Evolutionary conservation across 2,888 invertebrate genomes (phyloP), one percentile per base, ranked within the genome.

Genomic region (Agrilus biguttatus): DNA sequence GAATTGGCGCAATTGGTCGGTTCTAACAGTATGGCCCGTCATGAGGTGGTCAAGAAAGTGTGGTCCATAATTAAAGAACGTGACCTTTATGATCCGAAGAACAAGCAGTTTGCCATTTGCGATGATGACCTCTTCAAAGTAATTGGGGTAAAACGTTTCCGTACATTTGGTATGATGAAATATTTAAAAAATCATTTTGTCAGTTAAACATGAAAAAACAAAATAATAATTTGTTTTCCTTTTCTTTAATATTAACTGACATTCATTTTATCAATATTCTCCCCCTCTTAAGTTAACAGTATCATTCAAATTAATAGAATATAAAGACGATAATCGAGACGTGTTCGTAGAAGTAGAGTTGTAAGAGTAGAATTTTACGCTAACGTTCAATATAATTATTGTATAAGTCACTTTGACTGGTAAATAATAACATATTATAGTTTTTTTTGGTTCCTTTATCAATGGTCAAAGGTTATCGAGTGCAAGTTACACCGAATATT

Each of bases 101-200:
- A 95, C 66, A 91, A 88, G 67, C 92, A 92, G 67, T 95, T 79
- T 60, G 92, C 93, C 51, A 85, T 93, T 55, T 93, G 93, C 67
- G 92, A 95, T 62, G 89, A 87, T 42, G 85, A 91, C 41, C 70
- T 95, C 35, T 71, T 81, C 64, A 88, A 86, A 66, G 84, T 95
- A 34, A 87, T 95, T 63, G 91, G 92, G 34, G 82, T 83, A 2
- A 91, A 91, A 63, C 80, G 91, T 56, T 91, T 96, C 75, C 82
- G 88, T 55, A 89, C 89, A 43, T 95, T 95, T 58, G 93, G 91
- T 49, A 95, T 95, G 95, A 87, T 95, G 84, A 95, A 95, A 66
- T 88, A 89, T 67, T 74, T 96, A 55, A 91, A 91, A 68, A 80
- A 80, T 49, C 95, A 93, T 70, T 92, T 93, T 67, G 69, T 75